Evolutionary conservation across 2,113 vertebrate species (phyloP).

Genomic region (Gobiocypris rarus): DNA sequence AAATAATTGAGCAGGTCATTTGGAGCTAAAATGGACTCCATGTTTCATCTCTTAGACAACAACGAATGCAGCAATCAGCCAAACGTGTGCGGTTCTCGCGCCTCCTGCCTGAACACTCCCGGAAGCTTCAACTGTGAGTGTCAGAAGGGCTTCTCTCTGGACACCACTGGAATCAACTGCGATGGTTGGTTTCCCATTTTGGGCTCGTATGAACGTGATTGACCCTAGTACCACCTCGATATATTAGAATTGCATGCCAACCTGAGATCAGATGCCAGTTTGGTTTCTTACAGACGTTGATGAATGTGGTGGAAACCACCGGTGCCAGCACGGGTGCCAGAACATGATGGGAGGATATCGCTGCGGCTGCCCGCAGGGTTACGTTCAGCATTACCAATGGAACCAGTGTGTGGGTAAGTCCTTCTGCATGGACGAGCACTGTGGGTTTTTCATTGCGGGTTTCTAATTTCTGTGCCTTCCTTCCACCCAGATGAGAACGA

Average conservation of each 20-base stretch:
- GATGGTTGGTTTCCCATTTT: slow-evolving; percentile 77
- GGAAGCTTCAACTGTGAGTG: slow-evolving; percentile 95
- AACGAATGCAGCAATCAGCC: slow-evolving; percentile 85
- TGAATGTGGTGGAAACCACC: slow-evolving; percentile 87
- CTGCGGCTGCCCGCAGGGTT: slow-evolving; percentile 92
- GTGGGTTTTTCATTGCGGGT: background rate
- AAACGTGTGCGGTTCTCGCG: slow-evolving; percentile 81
- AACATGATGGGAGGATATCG: slow-evolving; percentile 91
- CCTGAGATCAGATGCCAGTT: background rate
- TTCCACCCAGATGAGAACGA: slow-evolving; percentile 87
- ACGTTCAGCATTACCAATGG: slow-evolving; percentile 95
- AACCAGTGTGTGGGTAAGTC: slow-evolving; percentile 93
- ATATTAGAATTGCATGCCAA: background rate
- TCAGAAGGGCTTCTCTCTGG: slow-evolving; percentile 87
- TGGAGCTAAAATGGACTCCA: slow-evolving; percentile 6
- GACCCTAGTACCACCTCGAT: too few species aligned
- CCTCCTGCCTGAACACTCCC: slow-evolving; percentile 84
- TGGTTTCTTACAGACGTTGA: slow-evolving; percentile 81
- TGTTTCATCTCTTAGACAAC: slow-evolving; percentile 78
- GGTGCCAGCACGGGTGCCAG: slow-evolving; percentile 91
- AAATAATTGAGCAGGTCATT: background rate
- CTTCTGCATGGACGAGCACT: background rate
- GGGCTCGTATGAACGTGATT: background rate
- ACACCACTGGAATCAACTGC: slow-evolving; percentile 81
- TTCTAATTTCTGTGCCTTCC: background rate